Conservation (phyloP, 2,113 vertebrate genomes). For the Psephotus haematonotus region DNA sequence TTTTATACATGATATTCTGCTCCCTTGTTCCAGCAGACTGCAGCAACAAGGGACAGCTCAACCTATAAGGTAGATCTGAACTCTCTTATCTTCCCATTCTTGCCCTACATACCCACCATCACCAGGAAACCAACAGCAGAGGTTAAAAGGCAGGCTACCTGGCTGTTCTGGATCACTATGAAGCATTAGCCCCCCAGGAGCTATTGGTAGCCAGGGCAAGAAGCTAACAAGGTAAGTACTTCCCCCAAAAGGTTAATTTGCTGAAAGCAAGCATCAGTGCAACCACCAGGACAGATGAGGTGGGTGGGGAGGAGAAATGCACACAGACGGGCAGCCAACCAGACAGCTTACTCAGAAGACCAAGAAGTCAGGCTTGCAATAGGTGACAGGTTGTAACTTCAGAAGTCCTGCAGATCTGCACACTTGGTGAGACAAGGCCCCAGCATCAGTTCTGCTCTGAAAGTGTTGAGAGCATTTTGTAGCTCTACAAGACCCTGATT, state of each 20-base stretch:
- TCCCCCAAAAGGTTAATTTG: neutral
- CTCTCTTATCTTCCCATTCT: neutral
- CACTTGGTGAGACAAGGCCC: neutral
- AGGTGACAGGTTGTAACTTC: neutral
- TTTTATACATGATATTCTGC: rapidly evolving
- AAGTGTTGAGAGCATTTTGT: neutral
- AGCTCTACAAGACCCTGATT: neutral
- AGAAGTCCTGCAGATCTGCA: neutral
- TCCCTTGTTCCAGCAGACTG: neutral
- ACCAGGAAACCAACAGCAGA: neutral
- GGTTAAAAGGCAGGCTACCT: neutral
- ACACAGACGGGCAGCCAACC: neutral
- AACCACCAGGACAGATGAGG: neutral
- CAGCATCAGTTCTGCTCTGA: neutral
- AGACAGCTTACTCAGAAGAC: neutral
- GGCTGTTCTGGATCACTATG: neutral
- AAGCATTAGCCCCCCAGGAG: neutral
- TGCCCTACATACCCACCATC: neutral
- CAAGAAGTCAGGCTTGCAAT: neutral
- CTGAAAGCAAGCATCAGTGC: neutral
- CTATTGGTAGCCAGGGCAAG: neutral
- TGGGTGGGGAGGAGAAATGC: neutral
- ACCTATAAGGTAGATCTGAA: neutral
- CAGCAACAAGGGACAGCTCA: neutral
- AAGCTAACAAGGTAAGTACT: neutral